Evolutionary conservation across 2,797 vertebrate species (phyloP), one percentile per base, ranked within the genome.

Genomic region (Todus mexicanus): DNA sequence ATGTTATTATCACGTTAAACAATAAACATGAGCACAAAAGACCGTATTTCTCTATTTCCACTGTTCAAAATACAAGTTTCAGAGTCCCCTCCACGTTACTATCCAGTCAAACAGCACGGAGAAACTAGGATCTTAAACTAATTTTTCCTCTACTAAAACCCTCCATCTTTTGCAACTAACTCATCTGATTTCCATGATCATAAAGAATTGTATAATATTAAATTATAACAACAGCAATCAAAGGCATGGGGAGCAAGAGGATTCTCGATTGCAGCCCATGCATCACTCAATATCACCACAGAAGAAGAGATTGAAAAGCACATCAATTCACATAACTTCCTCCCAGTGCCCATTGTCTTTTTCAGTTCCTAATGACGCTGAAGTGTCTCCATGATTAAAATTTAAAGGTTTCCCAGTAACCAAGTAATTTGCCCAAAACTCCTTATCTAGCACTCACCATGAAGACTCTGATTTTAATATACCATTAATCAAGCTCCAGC

Each of bases 401-500:
- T 97, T 95, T 97, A 97, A 97, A 98, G 97, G 94, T 95, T 97
- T 98, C 97, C 96, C 90, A 94, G 97, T 97, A 97, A 97, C 98
- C 96, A 96, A 97, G 97, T 94, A 97, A 98, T 98, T 98, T 97
- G 94, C 97, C 97, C 96, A 76, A 98, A 98, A 98, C 97, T 98
- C 96, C 97, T 98, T 97, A 97, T 98, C 97, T 43, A 95, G 95
- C 97, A 98, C 97, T 98, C 97, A 97, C 97, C 95, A 97, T 47
- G 94, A 97, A 97, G 94, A 95, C 76, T 96, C 96, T 98, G 97
- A 98, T 98, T 98, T 98, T 97, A 98, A 98, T 97, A 97, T 78
- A 97, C 94, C 95, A 97, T 97, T 98, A 98, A 98, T 98, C 98
- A 98, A 97, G 97, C 97, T 97, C 97, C 97, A 97, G 97, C 97